Evolutionary conservation across 2,888 invertebrate species (phyloP).

Genomic region (Meteorus cinctellus): DNA sequence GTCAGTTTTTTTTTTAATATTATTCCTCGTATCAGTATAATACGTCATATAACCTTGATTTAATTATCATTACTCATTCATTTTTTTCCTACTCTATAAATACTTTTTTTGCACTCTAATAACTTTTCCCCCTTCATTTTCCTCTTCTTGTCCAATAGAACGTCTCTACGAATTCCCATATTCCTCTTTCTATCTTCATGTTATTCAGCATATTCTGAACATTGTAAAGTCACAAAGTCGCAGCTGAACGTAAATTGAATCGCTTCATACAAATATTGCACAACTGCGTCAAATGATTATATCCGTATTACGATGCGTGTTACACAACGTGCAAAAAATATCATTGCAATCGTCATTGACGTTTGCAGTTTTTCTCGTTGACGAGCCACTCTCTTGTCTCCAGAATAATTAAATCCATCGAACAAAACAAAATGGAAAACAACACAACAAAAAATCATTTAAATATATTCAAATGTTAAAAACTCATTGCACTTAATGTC

Average conservation of each 20-base stretch:
- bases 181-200: not conserved
- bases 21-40: too few species aligned
- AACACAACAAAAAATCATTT: not conserved
- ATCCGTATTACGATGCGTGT: constrained; percentile 61
- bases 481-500: not conserved
- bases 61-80: too few species aligned
- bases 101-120: too few species aligned
- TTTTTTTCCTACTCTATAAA: too few species aligned
- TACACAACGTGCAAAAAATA: constrained; percentile 52
- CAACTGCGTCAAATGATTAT: constrained; percentile 63
- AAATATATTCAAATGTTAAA: not conserved
- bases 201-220: not conserved
- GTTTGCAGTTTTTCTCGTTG: not conserved
- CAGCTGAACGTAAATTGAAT: not conserved
- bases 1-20: too few species aligned
- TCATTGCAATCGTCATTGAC: not conserved
- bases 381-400: not conserved
- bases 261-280: constrained; percentile 40
- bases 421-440: too few species aligned
- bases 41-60: too few species aligned
- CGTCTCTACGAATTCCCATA: not conserved
- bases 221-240: not conserved
- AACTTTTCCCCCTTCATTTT: too few species aligned
- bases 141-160: too few species aligned
- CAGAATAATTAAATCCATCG: too few species aligned